These are phyloP conservation scores for Notamacropus eugenii DNA, from an alignment of 2,797 vertebrate genomes.

Conservation along the genomic window DNA sequence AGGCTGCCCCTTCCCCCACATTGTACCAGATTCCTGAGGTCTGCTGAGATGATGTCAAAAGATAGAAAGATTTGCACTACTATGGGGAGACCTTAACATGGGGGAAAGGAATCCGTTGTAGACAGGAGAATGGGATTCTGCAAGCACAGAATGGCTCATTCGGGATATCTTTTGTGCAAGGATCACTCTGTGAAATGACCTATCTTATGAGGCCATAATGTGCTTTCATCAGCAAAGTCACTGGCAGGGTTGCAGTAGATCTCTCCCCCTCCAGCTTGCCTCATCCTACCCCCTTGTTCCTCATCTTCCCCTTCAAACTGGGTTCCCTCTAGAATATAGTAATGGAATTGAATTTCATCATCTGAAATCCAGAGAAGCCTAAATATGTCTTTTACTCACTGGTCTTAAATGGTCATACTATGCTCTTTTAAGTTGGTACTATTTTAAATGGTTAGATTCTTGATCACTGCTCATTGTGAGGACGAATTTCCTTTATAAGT, in stretches of 20 bases:
- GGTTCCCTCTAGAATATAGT: neutral
- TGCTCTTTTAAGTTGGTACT: neutral
- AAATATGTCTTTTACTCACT: neutral
- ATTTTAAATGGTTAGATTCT: neutral
- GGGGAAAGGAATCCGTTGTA: neutral
- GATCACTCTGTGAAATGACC: neutral
- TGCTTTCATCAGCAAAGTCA: neutral
- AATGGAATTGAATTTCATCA: neutral
- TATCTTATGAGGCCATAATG: neutral
- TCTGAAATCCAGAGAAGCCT: neutral
- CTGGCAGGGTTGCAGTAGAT: neutral
- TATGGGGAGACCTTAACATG: neutral
- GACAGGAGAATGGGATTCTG: neutral
- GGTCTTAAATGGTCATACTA: neutral
- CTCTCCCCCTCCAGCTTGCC: neutral
- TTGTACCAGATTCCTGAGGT: neutral
- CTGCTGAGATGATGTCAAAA: neutral
- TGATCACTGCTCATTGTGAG: neutral
- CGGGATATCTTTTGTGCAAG: neutral
- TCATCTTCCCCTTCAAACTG: neutral
- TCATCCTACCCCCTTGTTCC: neutral
- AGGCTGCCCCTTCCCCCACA: neutral
- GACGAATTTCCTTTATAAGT: neutral
- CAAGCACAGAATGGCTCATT: neutral
- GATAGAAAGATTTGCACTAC: neutral